Conservation (phyloP, 2,113 vertebrate genomes). For the Poeciliopsis turrubarensis region DNA sequence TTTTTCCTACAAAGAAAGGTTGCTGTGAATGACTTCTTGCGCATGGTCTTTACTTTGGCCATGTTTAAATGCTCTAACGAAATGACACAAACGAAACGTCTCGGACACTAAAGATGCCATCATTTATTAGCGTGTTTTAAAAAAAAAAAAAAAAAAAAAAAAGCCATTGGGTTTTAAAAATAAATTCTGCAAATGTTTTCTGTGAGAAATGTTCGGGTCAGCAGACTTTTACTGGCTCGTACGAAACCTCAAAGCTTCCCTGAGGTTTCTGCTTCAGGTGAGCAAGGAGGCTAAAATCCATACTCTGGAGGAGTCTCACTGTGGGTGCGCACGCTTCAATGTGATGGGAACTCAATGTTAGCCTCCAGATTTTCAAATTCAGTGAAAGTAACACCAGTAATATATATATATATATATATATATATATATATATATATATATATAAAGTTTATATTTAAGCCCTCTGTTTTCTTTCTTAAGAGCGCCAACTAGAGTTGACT, state of each 20-base stretch:
- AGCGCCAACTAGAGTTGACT: background rate
- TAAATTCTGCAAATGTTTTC: too few relatives aligned
- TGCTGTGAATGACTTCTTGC: too few relatives aligned
- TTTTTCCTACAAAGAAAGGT: background rate
- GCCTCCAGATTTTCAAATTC: background rate
- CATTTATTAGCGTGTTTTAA: too few relatives aligned
- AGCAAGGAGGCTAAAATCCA: conserved; percentile 33
- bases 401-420: background rate
- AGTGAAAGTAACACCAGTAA: conserved; percentile 9
- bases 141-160: too few relatives aligned
- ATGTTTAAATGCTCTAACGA: too few relatives aligned
- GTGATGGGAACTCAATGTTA: conserved; percentile 29
- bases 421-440: too few relatives aligned
- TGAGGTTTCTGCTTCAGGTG: conserved; percentile 13
- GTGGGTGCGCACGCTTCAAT: conserved; percentile 5
- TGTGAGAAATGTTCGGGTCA: too few relatives aligned
- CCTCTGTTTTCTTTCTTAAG: background rate
- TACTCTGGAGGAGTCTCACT: conserved; percentile 38
- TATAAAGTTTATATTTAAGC: conserved; percentile 12
- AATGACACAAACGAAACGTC: too few relatives aligned
- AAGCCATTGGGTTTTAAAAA: too few relatives aligned
- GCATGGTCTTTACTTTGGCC: too few relatives aligned
- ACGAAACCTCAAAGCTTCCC: background rate
- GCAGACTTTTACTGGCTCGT: too few relatives aligned
- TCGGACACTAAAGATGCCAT: too few relatives aligned